A percentile compares a stretch with the other conserved stretches of the same genome.
These are phyloP conservation scores for Xerus inauris DNA, from an alignment of 2,113 vertebrate species.

Conservation along the genomic window DNA sequence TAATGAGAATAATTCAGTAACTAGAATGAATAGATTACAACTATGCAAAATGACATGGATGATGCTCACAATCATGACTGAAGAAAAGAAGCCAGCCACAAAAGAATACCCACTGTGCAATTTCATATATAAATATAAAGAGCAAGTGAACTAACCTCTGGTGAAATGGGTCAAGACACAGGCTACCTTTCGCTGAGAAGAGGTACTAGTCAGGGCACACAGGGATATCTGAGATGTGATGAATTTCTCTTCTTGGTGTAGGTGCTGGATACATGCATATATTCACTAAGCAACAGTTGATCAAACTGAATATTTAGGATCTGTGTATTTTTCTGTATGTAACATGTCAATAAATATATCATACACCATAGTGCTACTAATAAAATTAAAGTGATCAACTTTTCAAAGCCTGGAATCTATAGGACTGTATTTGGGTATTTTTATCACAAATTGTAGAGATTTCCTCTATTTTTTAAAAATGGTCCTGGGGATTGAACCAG, in stretches of 20 bases:
- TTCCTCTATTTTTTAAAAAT: neutral
- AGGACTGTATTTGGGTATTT: neutral
- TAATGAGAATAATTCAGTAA: neutral
- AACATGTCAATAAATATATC: neutral
- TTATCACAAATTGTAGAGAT: neutral
- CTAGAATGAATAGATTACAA: neutral
- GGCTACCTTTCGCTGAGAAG: neutral
- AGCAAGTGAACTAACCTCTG: neutral
- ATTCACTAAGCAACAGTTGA: neutral
- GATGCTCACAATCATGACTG: neutral
- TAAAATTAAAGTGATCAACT: neutral
- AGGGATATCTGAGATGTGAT: neutral
- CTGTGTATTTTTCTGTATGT: neutral
- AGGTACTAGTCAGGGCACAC: accelerated
- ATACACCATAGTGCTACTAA: neutral
- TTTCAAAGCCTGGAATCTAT: conserved; percentile 3
- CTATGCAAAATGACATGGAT: neutral
- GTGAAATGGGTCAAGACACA: neutral
- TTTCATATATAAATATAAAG: neutral
- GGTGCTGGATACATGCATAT: neutral
- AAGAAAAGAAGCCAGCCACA: neutral
- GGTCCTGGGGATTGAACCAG: too few species aligned
- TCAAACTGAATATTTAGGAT: neutral
- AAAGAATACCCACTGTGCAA: too few species aligned
- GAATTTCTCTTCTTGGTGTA: neutral